phyloP scores from a whole-genome alignment of 2,888 invertebrate genomes.

The Rhingia rostrata region DNA sequence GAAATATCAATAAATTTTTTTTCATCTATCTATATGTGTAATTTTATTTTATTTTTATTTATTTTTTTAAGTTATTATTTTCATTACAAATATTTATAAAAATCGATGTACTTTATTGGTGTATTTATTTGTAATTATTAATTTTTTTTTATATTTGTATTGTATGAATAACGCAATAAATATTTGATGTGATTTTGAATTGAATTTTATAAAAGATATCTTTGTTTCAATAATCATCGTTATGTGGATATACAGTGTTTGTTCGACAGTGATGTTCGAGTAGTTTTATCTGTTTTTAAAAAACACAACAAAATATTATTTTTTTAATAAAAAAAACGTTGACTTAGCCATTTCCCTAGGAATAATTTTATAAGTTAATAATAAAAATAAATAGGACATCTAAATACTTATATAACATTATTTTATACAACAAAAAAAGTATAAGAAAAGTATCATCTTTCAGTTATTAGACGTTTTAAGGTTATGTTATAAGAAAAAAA shows the following conservation, averaged over 20 bases:
- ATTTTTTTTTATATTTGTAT: slow-evolving; percentile 52
- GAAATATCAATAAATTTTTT: slow-evolving; percentile 47
- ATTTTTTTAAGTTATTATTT: slow-evolving; percentile 29
- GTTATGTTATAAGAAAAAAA: no score
- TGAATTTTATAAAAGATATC: slow-evolving; percentile 20
- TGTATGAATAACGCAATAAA: slow-evolving; percentile 56
- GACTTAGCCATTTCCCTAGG: slow-evolving; percentile 22
- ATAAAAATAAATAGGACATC: no score
- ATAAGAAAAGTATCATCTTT: no score
- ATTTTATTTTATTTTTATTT: slow-evolving; percentile 45
- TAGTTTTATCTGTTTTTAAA: background rate
- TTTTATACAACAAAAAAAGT: no score
- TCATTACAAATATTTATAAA: slow-evolving; percentile 18
- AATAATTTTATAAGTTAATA: background rate
- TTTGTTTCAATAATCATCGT: slow-evolving; percentile 30
- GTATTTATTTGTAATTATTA: slow-evolving; percentile 57
- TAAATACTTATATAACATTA: no score
- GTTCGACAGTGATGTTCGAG: slow-evolving; percentile 15
- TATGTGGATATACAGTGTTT: slow-evolving; percentile 72
- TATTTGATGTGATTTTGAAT: slow-evolving; percentile 67
- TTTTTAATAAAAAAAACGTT: background rate
- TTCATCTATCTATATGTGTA: slow-evolving; percentile 70
- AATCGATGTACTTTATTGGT: slow-evolving; percentile 70
- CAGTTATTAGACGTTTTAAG: no score
- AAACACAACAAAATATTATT: background rate